Conservation (phyloP, 2,113 vertebrate genomes). For the Phoxinus phoxinus region DNA sequence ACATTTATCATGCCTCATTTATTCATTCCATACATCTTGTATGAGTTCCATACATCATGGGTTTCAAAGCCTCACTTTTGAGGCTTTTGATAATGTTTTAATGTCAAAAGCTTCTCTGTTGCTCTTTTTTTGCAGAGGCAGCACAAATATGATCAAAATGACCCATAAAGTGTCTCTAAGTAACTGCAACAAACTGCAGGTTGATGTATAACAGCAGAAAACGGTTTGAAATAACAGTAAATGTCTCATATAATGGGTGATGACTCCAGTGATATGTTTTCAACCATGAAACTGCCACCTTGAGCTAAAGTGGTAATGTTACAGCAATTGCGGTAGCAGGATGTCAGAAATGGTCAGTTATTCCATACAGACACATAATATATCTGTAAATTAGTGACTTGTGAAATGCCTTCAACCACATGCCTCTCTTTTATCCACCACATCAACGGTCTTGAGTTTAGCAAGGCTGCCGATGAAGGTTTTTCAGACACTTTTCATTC, state of each 20-base stretch:
- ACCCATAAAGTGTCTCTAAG: conserved; percentile 5
- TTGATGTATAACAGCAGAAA: conserved; percentile 9
- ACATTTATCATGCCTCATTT: too few species aligned
- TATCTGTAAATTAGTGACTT: background rate
- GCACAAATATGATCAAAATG: conserved; percentile 1
- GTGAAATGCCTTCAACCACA: background rate
- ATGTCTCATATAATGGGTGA: background rate
- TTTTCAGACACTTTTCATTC: background rate
- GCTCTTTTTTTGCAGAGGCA: background rate
- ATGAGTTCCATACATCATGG: too few species aligned
- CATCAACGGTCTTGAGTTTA: background rate
- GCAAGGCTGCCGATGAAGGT: background rate
- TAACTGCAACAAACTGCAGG: conserved; percentile 1
- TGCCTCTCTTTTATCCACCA: background rate
- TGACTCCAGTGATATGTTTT: conserved; percentile 10
- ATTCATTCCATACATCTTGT: too few species aligned
- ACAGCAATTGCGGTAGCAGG: background rate
- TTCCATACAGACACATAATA: background rate
- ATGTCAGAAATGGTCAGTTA: conserved; percentile 16
- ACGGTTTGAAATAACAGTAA: conserved; percentile 22
- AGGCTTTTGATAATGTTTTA: background rate
- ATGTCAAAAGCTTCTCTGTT: background rate
- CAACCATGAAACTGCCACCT: conserved; percentile 22
- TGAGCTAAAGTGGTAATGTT: conserved; percentile 28
- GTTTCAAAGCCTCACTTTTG: background rate